Evolutionary conservation across 53 echinoderm and acorn worm species (phyloP), one percentile per base, ranked within the genome.

Genomic region (Paracentrotus lividus): DNA sequence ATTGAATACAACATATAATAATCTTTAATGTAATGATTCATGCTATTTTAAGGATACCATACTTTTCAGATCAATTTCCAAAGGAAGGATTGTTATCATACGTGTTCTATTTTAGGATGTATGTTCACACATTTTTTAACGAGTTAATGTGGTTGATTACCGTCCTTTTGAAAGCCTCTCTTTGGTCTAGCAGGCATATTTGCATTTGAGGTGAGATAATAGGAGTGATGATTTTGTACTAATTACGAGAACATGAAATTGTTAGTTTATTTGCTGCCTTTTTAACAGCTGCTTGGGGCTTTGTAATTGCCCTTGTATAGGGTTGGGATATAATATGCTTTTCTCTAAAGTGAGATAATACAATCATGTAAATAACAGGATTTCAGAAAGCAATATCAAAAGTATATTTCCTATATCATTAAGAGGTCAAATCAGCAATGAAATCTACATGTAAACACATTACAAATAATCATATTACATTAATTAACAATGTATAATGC

Each of bases 211-310:
- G 42, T 0, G 76, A 20, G 76, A 23, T 42, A 76, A 40, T 76
- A 76, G 76, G 40, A 76, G 42, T 20, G 32, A n/a, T 40, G 40
- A 76, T 76, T 76, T 23, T 76, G 20, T 18, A 76, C 42, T 76
- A 42, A 76, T 76, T 42, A 76, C 23, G 6, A 20, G 76, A 13
- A 76, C 76, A 76, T 76, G 51, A 8, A 18, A 76, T 40, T 2
- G 21, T 76, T 40, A 40, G 20, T 42, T 76, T 23, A 21, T 10
- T n/a, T n/a, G n/a, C n/a, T n/a, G 5, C 42, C 38, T 40, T 10
- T 42, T 20, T 76, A 76, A 32, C 76, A 76, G 76, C 76, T 76
- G 76, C 38, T 18, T 76, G 42, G 42, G 76, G 31, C 42, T 76
- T 42, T 40, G 18, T 76, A 38, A 76, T 20, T 76, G 76, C 21